phyloP scores from a whole-genome alignment of 2,888 invertebrate genomes.

The Cylloceria caligata region DNA sequence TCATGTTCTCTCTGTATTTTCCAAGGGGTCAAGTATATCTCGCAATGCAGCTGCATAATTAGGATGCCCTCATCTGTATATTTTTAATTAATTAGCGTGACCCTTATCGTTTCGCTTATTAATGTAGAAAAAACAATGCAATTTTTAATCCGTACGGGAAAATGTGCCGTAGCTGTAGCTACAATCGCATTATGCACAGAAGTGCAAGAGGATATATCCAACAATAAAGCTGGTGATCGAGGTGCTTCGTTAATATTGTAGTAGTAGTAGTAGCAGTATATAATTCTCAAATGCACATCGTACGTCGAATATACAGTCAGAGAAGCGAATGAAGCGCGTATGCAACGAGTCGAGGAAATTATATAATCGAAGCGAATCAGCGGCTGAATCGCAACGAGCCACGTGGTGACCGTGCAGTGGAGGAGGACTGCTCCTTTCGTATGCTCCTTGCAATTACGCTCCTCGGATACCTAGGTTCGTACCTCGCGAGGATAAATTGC shows the following conservation, averaged over 20 bases:
- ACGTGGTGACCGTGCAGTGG: conserved; percentile 61
- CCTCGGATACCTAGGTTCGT: conserved; percentile 33
- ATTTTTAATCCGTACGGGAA: neutral
- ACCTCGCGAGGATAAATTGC: conserved; percentile 55
- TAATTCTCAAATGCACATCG: conserved; percentile 31
- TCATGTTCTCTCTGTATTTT: conserved; percentile 40
- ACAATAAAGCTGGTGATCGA: conserved; percentile 35
- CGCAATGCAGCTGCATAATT: conserved; percentile 16
- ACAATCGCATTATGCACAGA: neutral
- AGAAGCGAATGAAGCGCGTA: conserved; percentile 35
- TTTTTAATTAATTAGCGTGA: conserved; percentile 49
- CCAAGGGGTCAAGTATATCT: conserved; percentile 33
- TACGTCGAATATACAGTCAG: conserved; percentile 4
- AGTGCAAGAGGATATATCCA: neutral
- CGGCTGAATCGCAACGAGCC: conserved; percentile 64
- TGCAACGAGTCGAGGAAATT: conserved; percentile 56
- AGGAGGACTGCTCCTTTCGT: conserved; percentile 33
- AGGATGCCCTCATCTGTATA: conserved; percentile 13
- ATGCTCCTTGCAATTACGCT: conserved; percentile 52
- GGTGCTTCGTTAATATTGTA: conserved; percentile 3
- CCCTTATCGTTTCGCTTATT: conserved; percentile 29
- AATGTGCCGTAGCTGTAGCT: no score
- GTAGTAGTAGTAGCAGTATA: conserved; percentile 15
- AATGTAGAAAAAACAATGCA: no score
- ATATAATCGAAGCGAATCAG: conserved; percentile 64